Evolutionary conservation across 2,888 invertebrate species (phyloP).

Genomic region (Pseudoips prasinana): DNA sequence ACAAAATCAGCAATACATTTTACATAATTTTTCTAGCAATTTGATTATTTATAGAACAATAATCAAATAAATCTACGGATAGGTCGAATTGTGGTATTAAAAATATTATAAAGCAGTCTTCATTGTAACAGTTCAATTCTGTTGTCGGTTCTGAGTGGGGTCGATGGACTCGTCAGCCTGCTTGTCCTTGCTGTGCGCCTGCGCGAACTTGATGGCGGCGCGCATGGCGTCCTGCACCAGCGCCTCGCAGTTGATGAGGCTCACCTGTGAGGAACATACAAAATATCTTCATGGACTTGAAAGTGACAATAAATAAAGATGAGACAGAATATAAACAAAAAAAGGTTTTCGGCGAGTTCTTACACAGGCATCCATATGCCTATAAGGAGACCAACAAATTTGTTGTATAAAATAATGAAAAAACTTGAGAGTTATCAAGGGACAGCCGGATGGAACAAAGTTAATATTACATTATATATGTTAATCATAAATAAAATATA

Average conservation of each 20-base stretch:
- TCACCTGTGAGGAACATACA: constrained; percentile 49
- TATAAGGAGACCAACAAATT: too few species aligned
- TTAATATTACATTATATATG: not conserved
- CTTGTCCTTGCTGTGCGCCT: constrained; percentile 38
- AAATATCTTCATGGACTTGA: too few species aligned
- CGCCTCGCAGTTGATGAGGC: constrained; percentile 82
- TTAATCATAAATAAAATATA: not conserved
- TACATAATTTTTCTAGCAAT: too few species aligned
- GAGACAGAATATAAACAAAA: too few species aligned
- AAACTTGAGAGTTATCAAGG: not conserved
- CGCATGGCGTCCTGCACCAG: constrained; percentile 83
- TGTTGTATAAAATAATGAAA: constrained; percentile 1
- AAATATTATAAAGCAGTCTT: too few species aligned
- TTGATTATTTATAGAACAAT: too few species aligned
- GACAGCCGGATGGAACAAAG: not conserved
- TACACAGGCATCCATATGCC: too few species aligned
- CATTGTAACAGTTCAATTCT: constrained; percentile 32
- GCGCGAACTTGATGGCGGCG: constrained; percentile 78
- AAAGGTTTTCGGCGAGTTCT: too few species aligned
- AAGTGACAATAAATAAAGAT: too few species aligned
- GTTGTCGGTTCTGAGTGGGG: constrained; percentile 35
- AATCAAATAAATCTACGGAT: too few species aligned
- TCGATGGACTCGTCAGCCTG: constrained; percentile 12
- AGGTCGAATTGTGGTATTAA: too few species aligned
- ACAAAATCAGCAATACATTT: too few species aligned